A percentile compares a stretch with the other conserved stretches of the same genome.
Evolutionary conservation across 2,888 invertebrate genomes (phyloP).

Genomic region (Noctua fimbriata): DNA sequence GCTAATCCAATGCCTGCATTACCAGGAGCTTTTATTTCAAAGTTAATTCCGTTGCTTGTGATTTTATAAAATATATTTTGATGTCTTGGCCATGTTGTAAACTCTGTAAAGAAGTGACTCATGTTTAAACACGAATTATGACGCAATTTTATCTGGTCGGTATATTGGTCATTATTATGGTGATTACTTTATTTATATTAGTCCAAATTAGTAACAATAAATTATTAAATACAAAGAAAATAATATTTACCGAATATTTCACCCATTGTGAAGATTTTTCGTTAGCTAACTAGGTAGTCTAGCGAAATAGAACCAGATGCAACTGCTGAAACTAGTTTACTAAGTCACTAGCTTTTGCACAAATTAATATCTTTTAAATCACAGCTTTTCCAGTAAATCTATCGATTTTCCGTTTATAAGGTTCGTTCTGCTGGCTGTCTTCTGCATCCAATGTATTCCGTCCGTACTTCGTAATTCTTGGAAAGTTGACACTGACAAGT

Average conservation of each 20-base stretch:
- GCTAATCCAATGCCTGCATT: conserved; percentile 76
- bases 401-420: not conserved
- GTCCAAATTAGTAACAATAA: not conserved
- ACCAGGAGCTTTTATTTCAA: conserved; percentile 75
- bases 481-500: too few species aligned
- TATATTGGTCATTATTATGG: not conserved
- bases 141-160: conserved; percentile 20
- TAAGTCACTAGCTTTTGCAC: not conserved
- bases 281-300: not conserved
- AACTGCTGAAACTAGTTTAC: not conserved
- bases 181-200: not conserved
- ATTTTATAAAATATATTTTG: conserved; percentile 76
- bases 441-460: too few species aligned
- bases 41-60: conserved; percentile 73
- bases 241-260: conserved; percentile 54
- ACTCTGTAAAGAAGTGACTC: conserved; percentile 72
- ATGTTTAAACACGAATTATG: conserved; percentile 17
- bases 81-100: conserved; percentile 73
- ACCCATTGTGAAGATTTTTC: conserved; percentile 46
- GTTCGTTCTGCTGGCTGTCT: too few species aligned
- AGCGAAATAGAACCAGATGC: not conserved
- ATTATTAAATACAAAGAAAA: not conserved
- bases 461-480: too few species aligned
- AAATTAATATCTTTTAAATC: not conserved
- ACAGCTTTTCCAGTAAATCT: not conserved